These are phyloP conservation scores for Crocidura indochinensis DNA, from an alignment of 2,797 vertebrate species.

Conservation along the genomic window DNA sequence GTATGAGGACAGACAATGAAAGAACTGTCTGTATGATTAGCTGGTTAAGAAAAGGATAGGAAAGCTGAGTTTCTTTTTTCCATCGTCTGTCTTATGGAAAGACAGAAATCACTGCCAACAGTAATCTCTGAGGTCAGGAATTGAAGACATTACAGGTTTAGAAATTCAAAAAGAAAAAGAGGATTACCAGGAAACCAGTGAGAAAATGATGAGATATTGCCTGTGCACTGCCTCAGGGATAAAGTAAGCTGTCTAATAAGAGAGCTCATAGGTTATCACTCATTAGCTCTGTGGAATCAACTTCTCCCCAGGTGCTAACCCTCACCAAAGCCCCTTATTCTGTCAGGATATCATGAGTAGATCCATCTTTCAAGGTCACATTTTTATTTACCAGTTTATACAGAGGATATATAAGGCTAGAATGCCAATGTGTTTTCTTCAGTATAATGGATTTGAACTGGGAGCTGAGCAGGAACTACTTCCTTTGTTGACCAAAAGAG, in stretches of 20 bases:
- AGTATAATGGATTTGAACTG: neutral
- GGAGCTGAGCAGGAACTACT: neutral
- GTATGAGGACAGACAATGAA: neutral
- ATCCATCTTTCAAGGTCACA: neutral
- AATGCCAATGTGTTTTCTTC: neutral
- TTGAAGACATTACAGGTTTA: slow-evolving; percentile 10
- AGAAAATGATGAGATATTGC: neutral
- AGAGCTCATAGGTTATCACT: neutral
- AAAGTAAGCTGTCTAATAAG: neutral
- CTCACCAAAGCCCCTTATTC: neutral
- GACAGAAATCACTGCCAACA: neutral
- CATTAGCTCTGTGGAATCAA: slow-evolving; percentile 29
- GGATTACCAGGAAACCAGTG: neutral
- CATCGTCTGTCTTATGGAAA: slow-evolving; percentile 27
- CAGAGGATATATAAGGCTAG: slow-evolving; percentile 10
- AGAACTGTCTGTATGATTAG: slow-evolving; percentile 24
- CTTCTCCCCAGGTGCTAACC: neutral
- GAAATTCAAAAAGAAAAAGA: slow-evolving; percentile 27
- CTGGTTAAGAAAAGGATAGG: neutral
- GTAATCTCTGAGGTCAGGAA: neutral
- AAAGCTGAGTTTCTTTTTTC: neutral
- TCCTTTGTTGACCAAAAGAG: fast-evolving
- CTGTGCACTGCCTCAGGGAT: neutral
- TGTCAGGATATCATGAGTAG: neutral
- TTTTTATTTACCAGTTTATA: slow-evolving; percentile 41